Percentiles rank a stretch among this genome's conserved stretches.
Evolutionary conservation across 2,797 vertebrate genomes (phyloP).

Genomic region (Darevskia nairensis): DNA sequence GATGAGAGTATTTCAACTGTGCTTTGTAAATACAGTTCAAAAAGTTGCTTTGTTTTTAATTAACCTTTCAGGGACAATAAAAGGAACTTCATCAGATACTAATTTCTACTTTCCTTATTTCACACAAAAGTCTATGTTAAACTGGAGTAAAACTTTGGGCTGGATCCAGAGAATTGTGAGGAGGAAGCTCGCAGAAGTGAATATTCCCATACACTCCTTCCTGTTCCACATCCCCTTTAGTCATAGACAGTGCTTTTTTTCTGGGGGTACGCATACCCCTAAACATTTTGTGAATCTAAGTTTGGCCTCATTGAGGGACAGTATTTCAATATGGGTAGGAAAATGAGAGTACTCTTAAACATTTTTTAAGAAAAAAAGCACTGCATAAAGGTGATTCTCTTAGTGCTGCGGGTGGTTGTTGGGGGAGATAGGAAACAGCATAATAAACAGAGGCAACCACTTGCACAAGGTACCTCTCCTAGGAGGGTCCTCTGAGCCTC

Average conservation of each 20-base stretch:
- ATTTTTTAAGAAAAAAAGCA: too few species aligned
- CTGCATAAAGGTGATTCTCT: neutral
- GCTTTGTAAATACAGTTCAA: conserved; percentile 62
- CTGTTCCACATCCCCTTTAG: neutral
- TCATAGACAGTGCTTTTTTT: neutral
- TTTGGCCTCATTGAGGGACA: too few species aligned
- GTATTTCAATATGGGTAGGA: too few species aligned
- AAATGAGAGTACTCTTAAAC: too few species aligned
- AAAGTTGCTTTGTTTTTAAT: conserved; percentile 20
- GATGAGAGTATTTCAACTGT: conserved; percentile 60
- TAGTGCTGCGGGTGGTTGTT: neutral
- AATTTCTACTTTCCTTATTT: conserved; percentile 52
- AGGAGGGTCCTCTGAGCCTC: neutral
- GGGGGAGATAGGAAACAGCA: neutral
- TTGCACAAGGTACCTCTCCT: neutral
- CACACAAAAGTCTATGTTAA: conserved; percentile 72
- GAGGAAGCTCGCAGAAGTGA: neutral
- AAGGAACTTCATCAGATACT: conserved; percentile 43
- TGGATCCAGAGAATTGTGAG: neutral
- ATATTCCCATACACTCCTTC: neutral
- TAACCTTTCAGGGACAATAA: conserved; percentile 54
- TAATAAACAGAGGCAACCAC: neutral
- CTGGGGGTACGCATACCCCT: too few species aligned
- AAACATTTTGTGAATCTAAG: too few species aligned
- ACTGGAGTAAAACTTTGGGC: conserved; percentile 61